A percentile compares a stretch with the other conserved stretches of the same genome.
Evolutionary conservation across 2,113 vertebrate species (phyloP).

Genomic region (Ctenomys sociabilis): DNA sequence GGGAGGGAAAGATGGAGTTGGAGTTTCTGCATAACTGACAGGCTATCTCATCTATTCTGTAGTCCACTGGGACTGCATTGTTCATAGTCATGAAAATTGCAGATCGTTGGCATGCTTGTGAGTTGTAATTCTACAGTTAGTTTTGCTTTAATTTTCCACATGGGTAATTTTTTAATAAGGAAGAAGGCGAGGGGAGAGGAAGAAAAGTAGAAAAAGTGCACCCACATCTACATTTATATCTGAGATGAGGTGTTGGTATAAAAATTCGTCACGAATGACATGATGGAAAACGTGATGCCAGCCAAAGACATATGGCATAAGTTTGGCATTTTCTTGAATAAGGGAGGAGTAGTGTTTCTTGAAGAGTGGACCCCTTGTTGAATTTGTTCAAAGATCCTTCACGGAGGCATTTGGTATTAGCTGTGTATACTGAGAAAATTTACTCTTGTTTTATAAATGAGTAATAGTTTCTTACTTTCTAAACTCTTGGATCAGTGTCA

Average conservation of each 20-base stretch:
- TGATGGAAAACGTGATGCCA: not conserved
- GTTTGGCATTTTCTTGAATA: not conserved
- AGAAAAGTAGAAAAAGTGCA: not conserved
- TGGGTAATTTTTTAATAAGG: slow-evolving; percentile 78
- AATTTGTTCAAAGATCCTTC: not conserved
- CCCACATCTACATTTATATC: slow-evolving; percentile 43
- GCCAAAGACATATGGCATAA: not conserved
- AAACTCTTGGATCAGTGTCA: not conserved
- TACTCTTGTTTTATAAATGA: not conserved
- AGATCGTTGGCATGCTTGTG: slow-evolving; percentile 11
- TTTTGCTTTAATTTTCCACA: slow-evolving; percentile 79
- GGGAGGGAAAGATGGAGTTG: not conserved
- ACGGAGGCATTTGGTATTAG: not conserved
- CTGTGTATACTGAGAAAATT: slow-evolving; percentile 6
- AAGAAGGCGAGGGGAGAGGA: slow-evolving; percentile 64
- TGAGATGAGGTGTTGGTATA: not conserved
- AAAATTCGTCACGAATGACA: slow-evolving; percentile 20
- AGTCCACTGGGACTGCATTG: slow-evolving; percentile 43
- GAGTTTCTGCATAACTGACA: not conserved
- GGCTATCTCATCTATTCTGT: not conserved
- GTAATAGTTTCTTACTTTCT: not conserved
- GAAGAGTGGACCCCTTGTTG: not conserved
- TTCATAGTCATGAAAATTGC: slow-evolving; percentile 73
- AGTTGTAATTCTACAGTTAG: slow-evolving; percentile 65
- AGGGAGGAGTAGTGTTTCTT: not conserved